These are phyloP conservation scores for Dioctria linearis DNA, from an alignment of 2,888 invertebrate species.

Conservation along the genomic window DNA sequence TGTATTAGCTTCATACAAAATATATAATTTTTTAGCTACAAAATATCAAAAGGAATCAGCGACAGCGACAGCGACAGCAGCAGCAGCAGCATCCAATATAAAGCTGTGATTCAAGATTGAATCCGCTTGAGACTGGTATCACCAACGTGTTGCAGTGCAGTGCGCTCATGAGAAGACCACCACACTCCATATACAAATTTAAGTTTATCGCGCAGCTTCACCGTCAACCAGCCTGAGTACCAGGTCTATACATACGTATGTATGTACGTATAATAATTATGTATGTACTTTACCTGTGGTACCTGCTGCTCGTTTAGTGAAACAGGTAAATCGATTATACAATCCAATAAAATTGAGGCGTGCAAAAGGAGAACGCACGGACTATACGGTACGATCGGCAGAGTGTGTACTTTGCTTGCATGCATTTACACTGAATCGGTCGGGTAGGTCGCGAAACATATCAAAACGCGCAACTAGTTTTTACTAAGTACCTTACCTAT, in stretches of 20 bases:
- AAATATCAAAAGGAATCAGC: background rate
- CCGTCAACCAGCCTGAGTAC: background rate
- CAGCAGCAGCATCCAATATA: background rate
- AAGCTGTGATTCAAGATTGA: no score
- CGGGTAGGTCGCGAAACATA: no score
- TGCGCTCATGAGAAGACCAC: no score
- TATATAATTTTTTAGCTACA: background rate
- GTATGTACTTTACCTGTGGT: background rate
- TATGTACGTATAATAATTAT: background rate
- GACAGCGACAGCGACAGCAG: background rate
- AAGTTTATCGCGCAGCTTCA: background rate
- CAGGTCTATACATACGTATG: background rate
- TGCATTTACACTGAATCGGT: no score
- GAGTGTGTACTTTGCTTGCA: no score
- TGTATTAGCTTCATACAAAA: no score
- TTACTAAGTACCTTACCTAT: no score
- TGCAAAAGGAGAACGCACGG: slow-evolving; percentile 22
- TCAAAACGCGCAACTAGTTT: no score
- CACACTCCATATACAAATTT: background rate
- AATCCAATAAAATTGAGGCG: slow-evolving; percentile 31
- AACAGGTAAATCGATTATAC: slow-evolving; percentile 38
- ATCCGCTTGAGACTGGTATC: no score
- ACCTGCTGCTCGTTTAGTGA: slow-evolving; percentile 27
- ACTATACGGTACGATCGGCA: no score
- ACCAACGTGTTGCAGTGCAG: no score